phyloP scores from a whole-genome alignment of 2,113 vertebrate genomes.

The Casuarius casuarius region DNA sequence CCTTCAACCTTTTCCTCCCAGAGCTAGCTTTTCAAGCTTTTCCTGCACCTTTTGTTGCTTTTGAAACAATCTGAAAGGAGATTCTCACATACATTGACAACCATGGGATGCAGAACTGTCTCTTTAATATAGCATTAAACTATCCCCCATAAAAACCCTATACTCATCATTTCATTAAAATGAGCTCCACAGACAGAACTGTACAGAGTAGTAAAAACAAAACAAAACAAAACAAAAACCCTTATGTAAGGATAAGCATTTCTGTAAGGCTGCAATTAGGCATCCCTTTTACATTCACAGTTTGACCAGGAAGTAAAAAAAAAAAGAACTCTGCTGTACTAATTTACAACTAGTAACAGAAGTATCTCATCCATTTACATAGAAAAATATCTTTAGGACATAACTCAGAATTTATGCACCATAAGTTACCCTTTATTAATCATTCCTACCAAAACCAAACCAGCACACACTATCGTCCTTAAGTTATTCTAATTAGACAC shows the following conservation, averaged over 20 bases:
- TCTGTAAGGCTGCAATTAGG: neutral
- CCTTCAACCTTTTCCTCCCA: neutral
- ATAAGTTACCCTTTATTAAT: neutral
- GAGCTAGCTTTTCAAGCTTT: neutral
- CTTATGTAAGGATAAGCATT: neutral
- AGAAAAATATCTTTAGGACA: neutral
- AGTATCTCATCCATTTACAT: neutral
- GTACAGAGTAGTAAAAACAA: neutral
- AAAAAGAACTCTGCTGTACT: neutral
- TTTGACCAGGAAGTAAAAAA: neutral
- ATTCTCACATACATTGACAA: neutral
- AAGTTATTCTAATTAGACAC: neutral
- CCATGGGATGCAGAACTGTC: neutral
- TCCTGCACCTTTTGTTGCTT: neutral
- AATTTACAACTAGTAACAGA: neutral
- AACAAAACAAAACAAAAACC: neutral
- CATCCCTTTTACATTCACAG: neutral
- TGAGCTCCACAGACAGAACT: neutral
- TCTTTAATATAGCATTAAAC: neutral
- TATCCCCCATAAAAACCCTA: neutral
- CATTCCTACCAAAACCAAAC: neutral
- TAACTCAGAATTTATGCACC: neutral
- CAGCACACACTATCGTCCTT: neutral
- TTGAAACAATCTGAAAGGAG: neutral
- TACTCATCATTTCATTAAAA: neutral